phyloP scores from a whole-genome alignment of 2,888 invertebrate genomes.

The Silvanus unidentatus region DNA sequence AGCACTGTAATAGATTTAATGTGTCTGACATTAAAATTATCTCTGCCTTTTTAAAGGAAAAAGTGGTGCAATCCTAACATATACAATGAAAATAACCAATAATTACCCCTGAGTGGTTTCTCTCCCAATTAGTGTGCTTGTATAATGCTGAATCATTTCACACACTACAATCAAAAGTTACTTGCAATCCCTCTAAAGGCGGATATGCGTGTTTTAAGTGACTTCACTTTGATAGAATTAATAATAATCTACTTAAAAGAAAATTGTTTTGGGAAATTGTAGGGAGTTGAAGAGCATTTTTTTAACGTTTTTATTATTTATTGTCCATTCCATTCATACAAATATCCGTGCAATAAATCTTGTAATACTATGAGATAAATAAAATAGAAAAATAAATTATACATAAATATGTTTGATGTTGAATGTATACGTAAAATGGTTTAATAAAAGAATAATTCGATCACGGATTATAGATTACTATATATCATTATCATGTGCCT shows the following conservation, averaged over 20 bases:
- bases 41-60: constrained; percentile 5
- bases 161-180: constrained; percentile 23
- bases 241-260: neutral
- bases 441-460: constrained; percentile 18
- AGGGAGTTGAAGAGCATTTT: too few species aligned
- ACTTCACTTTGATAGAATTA: neutral
- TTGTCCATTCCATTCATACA: too few species aligned
- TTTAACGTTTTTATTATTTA: too few species aligned
- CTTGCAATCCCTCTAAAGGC: constrained; percentile 13
- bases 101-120: constrained; percentile 34
- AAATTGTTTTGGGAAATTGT: too few species aligned
- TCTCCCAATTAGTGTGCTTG: constrained; percentile 35
- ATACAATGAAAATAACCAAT: constrained; percentile 34
- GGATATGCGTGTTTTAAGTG: constrained; percentile 12
- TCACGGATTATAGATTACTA: constrained; percentile 33
- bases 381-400: too few species aligned
- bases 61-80: constrained; percentile 33
- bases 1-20: too few species aligned
- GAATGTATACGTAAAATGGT: too few species aligned
- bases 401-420: too few species aligned
- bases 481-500: constrained; percentile 35
- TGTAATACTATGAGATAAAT: too few species aligned
- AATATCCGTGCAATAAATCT: too few species aligned
- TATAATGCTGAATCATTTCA: constrained; percentile 36
- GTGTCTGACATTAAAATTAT: too few species aligned